Percentiles rank a stretch among this genome's conserved stretches.
These are phyloP conservation scores for Semnopithecus entellus DNA, from an alignment of 2,113 vertebrate species.

Conservation along the genomic window DNA sequence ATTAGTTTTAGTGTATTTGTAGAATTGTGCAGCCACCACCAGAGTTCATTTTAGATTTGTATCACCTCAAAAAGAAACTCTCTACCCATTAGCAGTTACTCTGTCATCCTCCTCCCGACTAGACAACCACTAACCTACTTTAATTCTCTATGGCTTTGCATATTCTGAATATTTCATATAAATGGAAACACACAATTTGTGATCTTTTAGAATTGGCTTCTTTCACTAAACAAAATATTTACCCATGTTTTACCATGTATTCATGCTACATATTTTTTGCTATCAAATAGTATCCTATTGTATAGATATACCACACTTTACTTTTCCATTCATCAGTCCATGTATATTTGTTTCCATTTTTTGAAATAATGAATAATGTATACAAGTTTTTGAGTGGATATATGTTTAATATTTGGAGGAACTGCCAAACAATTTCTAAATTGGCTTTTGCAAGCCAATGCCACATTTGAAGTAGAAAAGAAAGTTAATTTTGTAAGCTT, in stretches of 20 bases:
- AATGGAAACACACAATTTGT: neutral
- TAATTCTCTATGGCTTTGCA: neutral
- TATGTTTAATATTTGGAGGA: neutral
- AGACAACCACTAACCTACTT: neutral
- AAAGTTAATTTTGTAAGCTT: neutral
- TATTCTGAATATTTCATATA: neutral
- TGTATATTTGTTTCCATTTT: neutral
- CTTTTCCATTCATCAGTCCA: neutral
- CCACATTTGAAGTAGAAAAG: neutral
- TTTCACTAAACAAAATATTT: neutral
- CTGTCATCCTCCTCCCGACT: rapidly evolving
- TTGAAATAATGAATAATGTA: neutral
- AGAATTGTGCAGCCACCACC: neutral
- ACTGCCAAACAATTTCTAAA: neutral
- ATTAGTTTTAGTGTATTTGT: neutral
- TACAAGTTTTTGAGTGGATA: neutral
- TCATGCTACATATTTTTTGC: neutral
- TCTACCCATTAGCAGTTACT: neutral
- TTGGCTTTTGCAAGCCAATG: neutral
- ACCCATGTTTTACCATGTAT: neutral
- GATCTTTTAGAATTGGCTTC: neutral
- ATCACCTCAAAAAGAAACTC: neutral
- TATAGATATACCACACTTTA: neutral
- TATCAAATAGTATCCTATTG: neutral
- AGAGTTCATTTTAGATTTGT: neutral